These are phyloP conservation scores for Pipistrellus nathusii DNA, from an alignment of 2,797 vertebrate genomes.

Conservation along the genomic window DNA sequence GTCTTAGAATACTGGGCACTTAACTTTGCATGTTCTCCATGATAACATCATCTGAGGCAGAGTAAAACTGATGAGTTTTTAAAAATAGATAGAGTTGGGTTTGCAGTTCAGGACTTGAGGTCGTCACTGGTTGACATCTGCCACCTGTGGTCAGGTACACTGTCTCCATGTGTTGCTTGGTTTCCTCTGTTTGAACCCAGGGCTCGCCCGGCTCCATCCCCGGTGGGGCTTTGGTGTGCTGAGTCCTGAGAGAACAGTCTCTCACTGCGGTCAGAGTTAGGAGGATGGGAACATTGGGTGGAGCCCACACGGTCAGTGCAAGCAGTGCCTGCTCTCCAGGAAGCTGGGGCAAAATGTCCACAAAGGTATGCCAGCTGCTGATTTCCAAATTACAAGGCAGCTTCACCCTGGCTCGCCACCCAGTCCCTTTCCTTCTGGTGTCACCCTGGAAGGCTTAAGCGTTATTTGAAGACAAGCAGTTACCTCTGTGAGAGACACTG, in stretches of 20 bases:
- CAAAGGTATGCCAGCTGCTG: not conserved
- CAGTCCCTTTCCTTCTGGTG: not conserved
- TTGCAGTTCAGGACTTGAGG: not conserved
- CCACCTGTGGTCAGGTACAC: rapidly evolving
- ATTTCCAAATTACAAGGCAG: not conserved
- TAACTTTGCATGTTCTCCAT: not conserved
- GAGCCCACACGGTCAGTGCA: not conserved
- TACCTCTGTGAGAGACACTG: not conserved
- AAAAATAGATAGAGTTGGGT: not conserved
- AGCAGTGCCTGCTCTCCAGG: not conserved
- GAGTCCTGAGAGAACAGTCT: not conserved
- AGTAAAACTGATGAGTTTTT: not conserved
- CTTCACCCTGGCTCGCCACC: not conserved
- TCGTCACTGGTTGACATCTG: not conserved
- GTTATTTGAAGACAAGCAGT: not conserved
- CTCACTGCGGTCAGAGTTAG: not conserved
- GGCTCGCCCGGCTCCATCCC: not conserved
- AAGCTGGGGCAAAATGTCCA: not conserved
- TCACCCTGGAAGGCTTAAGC: not conserved
- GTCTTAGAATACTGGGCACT: not conserved
- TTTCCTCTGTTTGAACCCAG: not conserved
- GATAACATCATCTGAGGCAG: not conserved
- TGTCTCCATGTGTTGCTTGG: not conserved
- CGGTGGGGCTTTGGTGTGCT: not conserved
- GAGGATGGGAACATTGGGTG: not conserved